phyloP scores from a whole-genome alignment of 2,113 vertebrate genomes.

The Bagarius yarrelli region DNA sequence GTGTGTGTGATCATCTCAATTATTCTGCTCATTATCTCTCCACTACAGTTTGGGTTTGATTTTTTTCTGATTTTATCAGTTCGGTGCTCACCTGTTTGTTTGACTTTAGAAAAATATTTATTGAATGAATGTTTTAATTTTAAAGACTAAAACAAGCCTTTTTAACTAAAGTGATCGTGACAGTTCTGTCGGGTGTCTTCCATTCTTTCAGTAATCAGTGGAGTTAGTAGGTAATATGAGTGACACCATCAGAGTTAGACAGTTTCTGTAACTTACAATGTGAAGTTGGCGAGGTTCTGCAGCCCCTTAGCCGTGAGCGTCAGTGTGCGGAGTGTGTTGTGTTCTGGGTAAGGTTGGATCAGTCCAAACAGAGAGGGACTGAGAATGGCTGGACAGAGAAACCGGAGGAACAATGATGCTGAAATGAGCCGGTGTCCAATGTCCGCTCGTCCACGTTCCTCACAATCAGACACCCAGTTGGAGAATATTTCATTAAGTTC shows the following conservation, averaged over 20 bases:
- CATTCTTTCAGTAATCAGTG: too few species aligned
- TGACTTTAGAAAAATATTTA: too few species aligned
- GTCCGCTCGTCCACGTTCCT: slow-evolving; percentile 67
- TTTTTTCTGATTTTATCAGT: not conserved
- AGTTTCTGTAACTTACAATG: slow-evolving; percentile 73
- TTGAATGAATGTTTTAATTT: too few species aligned
- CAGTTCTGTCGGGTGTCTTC: too few species aligned
- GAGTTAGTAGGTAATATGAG: too few species aligned
- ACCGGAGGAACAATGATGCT: slow-evolving; percentile 88
- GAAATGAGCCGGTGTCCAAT: slow-evolving; percentile 86
- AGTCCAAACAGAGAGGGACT: slow-evolving; percentile 92
- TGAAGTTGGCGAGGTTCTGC: slow-evolving; percentile 93
- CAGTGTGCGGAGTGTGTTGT: slow-evolving; percentile 81
- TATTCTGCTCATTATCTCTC: not conserved
- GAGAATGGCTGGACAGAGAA: slow-evolving; percentile 90
- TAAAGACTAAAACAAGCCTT: too few species aligned
- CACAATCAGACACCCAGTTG: slow-evolving; percentile 81
- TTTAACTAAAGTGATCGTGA: too few species aligned
- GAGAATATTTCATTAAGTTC: slow-evolving; percentile 86
- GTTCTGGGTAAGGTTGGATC: slow-evolving; percentile 80
- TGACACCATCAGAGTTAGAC: not conserved
- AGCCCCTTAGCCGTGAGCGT: slow-evolving; percentile 93
- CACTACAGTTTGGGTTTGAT: not conserved
- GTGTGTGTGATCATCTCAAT: not conserved
- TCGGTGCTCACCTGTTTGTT: too few species aligned